These are phyloP conservation scores for Epistrophe grossulariae DNA, from an alignment of 2,888 invertebrate genomes.

Conservation along the genomic window DNA sequence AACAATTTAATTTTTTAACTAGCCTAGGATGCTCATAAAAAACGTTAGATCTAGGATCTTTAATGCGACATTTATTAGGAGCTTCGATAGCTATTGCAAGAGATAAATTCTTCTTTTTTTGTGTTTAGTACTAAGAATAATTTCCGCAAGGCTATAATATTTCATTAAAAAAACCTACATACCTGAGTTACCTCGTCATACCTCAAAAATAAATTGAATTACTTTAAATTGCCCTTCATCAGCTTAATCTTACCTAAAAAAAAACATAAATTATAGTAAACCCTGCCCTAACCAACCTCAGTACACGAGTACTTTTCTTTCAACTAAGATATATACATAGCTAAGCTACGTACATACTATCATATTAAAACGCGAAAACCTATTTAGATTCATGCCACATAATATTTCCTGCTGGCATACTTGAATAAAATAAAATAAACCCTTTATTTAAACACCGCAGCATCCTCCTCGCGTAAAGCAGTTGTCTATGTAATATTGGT, in stretches of 20 bases:
- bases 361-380: conserved; percentile 1
- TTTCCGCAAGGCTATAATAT: too few relatives aligned
- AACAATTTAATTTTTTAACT: too few relatives aligned
- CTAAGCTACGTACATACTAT: neutral
- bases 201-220: neutral
- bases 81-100: too few relatives aligned
- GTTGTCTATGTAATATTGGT: neutral
- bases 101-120: too few relatives aligned
- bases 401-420: neutral
- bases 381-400: neutral
- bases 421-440: conserved; percentile 9
- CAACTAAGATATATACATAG: neutral
- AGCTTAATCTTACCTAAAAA: neutral
- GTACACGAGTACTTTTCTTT: too few relatives aligned
- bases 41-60: too few relatives aligned
- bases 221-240: neutral
- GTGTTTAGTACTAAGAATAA: too few relatives aligned
- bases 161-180: too few relatives aligned
- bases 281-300: neutral
- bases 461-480: neutral
- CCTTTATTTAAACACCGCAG: neutral
- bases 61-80: too few relatives aligned
- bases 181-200: too few relatives aligned
- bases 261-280: neutral
- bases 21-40: too few relatives aligned